A percentile compares a stretch with the other conserved stretches of the same genome.
Evolutionary conservation across 2,113 vertebrate genomes (phyloP).

Genomic region (Festucalex cinctus): DNA sequence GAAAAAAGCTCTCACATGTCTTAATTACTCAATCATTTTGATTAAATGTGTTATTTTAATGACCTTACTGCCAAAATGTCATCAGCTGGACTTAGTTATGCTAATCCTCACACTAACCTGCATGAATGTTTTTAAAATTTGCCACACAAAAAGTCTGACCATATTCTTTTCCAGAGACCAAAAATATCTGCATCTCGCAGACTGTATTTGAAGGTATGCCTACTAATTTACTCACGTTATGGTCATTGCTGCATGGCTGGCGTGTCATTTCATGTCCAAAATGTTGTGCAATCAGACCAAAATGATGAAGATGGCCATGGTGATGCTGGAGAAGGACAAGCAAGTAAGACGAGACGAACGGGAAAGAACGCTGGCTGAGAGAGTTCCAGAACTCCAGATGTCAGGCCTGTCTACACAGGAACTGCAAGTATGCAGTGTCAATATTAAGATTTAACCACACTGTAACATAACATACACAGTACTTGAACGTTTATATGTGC

Average conservation of each 20-base stretch:
- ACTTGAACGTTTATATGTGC: constrained; percentile 23
- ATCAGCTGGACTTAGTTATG: too few species aligned
- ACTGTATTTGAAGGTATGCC: constrained; percentile 70
- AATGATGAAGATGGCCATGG: constrained; percentile 70
- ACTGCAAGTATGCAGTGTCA: constrained; percentile 61
- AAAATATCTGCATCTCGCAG: constrained; percentile 72
- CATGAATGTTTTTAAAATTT: background rate
- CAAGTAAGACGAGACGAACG: constrained; percentile 59
- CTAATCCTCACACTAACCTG: background rate
- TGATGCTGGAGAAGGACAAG: constrained; percentile 65
- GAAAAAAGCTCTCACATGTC: too few species aligned
- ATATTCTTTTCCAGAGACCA: constrained; percentile 54
- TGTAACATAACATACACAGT: background rate
- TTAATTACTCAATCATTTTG: too few species aligned
- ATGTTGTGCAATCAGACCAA: constrained; percentile 61
- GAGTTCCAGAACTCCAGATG: constrained; percentile 58
- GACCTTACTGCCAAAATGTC: too few species aligned
- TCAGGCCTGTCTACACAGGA: constrained; percentile 69
- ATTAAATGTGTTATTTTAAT: too few species aligned
- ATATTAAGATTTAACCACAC: background rate
- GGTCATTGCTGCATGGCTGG: constrained; percentile 2
- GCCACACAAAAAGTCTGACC: background rate
- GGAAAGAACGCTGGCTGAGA: constrained; percentile 62
- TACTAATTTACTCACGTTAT: background rate
- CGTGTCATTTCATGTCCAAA: background rate